Base-by-base conservation (phyloP, 2,888 invertebrate species). In the Mimas tiliae region DNA sequence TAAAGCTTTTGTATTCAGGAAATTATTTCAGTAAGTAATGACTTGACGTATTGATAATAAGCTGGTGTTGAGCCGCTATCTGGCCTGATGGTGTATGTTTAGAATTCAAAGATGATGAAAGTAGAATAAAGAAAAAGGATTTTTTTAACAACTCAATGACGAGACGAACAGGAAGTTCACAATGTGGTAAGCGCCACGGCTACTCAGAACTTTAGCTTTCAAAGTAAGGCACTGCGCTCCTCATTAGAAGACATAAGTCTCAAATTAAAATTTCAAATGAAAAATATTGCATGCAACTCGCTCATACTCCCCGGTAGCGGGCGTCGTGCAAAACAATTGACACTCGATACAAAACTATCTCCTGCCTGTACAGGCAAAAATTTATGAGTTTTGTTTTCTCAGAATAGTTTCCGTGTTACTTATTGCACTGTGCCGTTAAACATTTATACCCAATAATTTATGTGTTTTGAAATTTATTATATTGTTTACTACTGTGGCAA, bases 311-410 rank as follows among this genome's bases (percentile, higher is more conserved):
- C 53, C 33, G 34, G 55, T 38, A 11, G 19, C 42, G 14, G 27
- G 21, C 12, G 19, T 16, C 3, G 16, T 38, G 38, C 58, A 58
- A 58, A 90, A 90, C 90, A 90, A 90, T 90, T 87, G 90, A 90
- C 90, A 88, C 86, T 81, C 78, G 81, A 79, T 77, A 83, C 85
- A 74, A 78, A 85, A 53, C 33, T 53, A 53, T 79, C 84, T 14
- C 79, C 74, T 78, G 79, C 83, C 79, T 79, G 78, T 81, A 84
- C 80, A 75, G 76, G 83, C 79, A 85, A 87, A 86, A 89, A 91
- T 90, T 90, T 91, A 91, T 87, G 87, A 87, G 81, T 90, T 87
- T 89, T 87, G 89, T 83, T 90, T 85, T 83, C 82, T 81, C 77
- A 80, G 83, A 65, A 86, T 86, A 88, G 89, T 91, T 91, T 72